Conservation (phyloP, 2,797 vertebrate genomes). For the Choloepus didactylus region DNA sequence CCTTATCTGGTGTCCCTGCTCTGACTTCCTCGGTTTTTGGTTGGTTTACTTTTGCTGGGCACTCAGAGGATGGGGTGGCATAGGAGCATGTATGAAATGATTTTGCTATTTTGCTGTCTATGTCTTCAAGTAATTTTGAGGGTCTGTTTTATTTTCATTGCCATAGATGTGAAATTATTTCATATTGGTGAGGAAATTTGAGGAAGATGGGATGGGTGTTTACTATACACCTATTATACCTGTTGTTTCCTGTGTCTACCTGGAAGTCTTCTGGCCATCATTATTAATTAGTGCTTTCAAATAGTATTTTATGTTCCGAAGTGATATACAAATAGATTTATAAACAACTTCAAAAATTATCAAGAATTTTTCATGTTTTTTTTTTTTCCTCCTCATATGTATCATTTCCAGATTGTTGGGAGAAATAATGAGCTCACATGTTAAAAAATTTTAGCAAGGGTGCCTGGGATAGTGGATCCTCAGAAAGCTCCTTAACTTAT, state of each 20-base stretch:
- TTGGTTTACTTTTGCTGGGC: neutral
- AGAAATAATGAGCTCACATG: neutral
- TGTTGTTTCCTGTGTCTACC: neutral
- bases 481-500: neutral
- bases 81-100: neutral
- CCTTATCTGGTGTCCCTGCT: neutral
- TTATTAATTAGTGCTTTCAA: neutral
- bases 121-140: neutral
- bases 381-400: neutral
- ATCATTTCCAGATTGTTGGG: neutral
- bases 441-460: neutral
- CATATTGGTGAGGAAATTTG: neutral
- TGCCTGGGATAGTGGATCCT: neutral
- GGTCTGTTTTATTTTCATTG: constrained; percentile 5
- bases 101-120: neutral
- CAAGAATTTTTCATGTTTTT: neutral
- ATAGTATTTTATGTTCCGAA: neutral
- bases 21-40: neutral
- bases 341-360: neutral
- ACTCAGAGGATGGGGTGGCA: neutral
- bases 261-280: neutral
- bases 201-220: neutral
- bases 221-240: neutral
- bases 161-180: neutral
- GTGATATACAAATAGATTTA: neutral